Percentiles rank a stretch among this genome's conserved stretches.
Conservation (phyloP, 2,888 invertebrate genomes). For the Mycalesis mineus region DNA sequence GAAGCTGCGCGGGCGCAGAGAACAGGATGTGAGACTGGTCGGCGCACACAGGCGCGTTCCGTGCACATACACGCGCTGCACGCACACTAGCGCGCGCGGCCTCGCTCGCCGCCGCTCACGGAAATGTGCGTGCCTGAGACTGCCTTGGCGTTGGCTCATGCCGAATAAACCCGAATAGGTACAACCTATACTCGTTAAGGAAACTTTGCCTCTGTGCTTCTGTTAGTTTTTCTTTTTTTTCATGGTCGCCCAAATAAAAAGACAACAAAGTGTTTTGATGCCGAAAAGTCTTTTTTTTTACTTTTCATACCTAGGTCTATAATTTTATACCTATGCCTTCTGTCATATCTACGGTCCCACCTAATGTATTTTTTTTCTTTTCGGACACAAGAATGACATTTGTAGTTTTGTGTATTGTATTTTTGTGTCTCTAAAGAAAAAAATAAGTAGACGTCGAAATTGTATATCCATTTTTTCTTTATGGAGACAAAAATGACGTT, state of each 20-base stretch:
- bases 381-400: no score
- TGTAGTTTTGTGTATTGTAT: no score
- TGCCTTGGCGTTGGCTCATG: slow-evolving; percentile 38
- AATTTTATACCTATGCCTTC: no score
- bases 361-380: no score
- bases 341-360: no score
- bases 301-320: no score
- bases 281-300: neutral
- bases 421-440: no score
- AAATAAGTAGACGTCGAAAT: no score
- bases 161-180: slow-evolving; percentile 36
- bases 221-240: neutral
- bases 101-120: slow-evolving; percentile 68
- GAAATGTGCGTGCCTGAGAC: slow-evolving; percentile 68
- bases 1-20: slow-evolving; percentile 66
- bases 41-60: slow-evolving; percentile 52
- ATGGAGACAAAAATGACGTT: no score
- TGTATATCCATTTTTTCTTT: no score
- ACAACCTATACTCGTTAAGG: slow-evolving; percentile 24
- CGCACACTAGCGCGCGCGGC: slow-evolving; percentile 60
- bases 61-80: slow-evolving; percentile 32
- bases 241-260: neutral
- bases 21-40: slow-evolving; percentile 79
- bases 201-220: slow-evolving; percentile 17
- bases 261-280: neutral